These are phyloP conservation scores for Nixonia krombeini DNA, from an alignment of 1,140 invertebrate genomes.

Conservation along the genomic window DNA sequence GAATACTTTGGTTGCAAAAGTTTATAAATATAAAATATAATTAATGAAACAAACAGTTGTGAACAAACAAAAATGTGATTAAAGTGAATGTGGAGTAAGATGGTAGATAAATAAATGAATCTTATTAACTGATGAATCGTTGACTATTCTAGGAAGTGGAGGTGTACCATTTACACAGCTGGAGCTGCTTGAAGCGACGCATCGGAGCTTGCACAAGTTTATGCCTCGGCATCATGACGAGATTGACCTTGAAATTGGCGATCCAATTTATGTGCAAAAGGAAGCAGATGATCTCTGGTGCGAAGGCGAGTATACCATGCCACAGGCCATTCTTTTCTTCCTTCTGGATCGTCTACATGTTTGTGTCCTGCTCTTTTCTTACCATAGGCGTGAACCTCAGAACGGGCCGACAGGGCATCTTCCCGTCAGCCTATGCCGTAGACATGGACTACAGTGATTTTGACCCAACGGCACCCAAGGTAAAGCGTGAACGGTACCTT, in stretches of 20 bases:
- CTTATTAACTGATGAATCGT: too few relatives aligned
- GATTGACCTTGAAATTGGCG: conserved; percentile 96
- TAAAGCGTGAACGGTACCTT: conserved; percentile 90
- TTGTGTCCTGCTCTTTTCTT: too few relatives aligned
- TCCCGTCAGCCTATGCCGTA: conserved; percentile 96
- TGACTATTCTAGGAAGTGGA: conserved; percentile 73
- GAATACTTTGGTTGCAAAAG: not conserved
- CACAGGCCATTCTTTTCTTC: too few relatives aligned
- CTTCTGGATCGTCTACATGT: too few relatives aligned
- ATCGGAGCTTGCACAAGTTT: conserved; percentile 95
- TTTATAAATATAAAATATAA: not conserved
- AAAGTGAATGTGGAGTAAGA: too few relatives aligned
- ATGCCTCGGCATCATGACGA: conserved; percentile 95
- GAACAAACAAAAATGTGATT: too few relatives aligned
- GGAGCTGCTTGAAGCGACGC: conserved; percentile 93
- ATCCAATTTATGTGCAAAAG: conserved; percentile 96
- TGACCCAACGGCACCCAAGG: conserved; percentile 87
- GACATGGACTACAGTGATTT: conserved; percentile 96
- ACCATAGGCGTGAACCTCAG: conserved; percentile 95
- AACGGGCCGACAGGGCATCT: conserved; percentile 93
- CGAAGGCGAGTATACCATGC: conserved; percentile 87
- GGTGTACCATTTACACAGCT: conserved; percentile 84
- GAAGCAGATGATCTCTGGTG: conserved; percentile 98
- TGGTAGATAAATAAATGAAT: too few relatives aligned
- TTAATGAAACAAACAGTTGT: too few relatives aligned